These are phyloP conservation scores for Australoheros scitulus DNA, from an alignment of 2,113 vertebrate genomes.

Conservation along the genomic window DNA sequence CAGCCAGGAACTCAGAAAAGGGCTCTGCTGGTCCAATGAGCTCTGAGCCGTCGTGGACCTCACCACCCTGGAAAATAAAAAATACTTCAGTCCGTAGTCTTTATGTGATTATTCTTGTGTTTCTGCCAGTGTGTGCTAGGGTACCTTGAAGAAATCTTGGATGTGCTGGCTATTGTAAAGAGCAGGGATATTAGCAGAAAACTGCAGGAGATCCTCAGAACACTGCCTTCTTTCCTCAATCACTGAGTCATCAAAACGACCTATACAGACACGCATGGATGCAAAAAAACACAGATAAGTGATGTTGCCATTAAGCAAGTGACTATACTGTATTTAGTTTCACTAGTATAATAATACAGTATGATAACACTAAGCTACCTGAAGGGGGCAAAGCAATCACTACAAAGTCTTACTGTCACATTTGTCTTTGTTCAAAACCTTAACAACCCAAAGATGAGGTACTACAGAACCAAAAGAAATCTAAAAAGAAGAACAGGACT, in stretches of 20 bases:
- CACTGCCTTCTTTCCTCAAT: conserved; percentile 97
- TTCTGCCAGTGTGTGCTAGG: not conserved
- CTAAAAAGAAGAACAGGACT: not conserved
- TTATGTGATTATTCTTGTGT: not conserved
- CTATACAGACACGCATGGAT: conserved; percentile 66
- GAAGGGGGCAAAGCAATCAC: not conserved
- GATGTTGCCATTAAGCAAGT: not conserved
- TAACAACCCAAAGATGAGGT: not conserved
- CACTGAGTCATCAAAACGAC: conserved; percentile 93
- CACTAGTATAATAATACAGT: not conserved
- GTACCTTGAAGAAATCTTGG: conserved; percentile 97
- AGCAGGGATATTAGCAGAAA: conserved; percentile 95
- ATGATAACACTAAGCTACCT: not conserved
- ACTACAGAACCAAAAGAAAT: not conserved
- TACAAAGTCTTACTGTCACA: not conserved
- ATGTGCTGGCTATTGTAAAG: conserved; percentile 93
- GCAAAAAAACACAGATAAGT: conserved; percentile 7
- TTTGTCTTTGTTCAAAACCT: not conserved
- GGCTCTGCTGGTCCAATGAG: conserved; percentile 94
- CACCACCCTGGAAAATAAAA: conserved; percentile 85
- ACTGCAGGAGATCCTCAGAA: conserved; percentile 96
- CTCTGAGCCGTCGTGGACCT: conserved; percentile 94
- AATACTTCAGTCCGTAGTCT: not conserved
- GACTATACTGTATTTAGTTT: not conserved
- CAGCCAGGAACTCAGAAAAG: conserved; percentile 83